These are phyloP conservation scores for Oreonectes daqikongensis DNA, from an alignment of 2,797 vertebrate species.

Conservation along the genomic window DNA sequence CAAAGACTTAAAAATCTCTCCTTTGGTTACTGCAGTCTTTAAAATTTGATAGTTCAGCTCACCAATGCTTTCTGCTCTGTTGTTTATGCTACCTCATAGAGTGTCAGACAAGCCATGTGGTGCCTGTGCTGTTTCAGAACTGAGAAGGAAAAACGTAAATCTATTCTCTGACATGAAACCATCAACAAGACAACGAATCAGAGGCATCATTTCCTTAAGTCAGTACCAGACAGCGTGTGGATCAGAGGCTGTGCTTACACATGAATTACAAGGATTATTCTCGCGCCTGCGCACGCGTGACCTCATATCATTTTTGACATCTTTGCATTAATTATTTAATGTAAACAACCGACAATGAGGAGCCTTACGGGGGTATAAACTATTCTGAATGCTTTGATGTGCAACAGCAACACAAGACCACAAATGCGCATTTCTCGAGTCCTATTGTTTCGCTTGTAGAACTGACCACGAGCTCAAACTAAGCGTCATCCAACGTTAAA, in stretches of 20 bases:
- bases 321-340: slow-evolving; percentile 6
- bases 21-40: too few species aligned
- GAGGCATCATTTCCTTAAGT: neutral
- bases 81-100: neutral
- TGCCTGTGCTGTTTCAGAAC: neutral
- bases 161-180: too few species aligned
- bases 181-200: neutral
- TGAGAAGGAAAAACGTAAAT: neutral
- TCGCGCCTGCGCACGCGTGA: slow-evolving; percentile 58
- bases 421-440: neutral
- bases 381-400: neutral
- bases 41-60: too few species aligned
- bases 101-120: neutral
- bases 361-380: neutral
- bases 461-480: neutral
- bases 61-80: too few species aligned
- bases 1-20: too few species aligned
- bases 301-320: slow-evolving; percentile 43
- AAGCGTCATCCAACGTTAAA: neutral
- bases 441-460: neutral
- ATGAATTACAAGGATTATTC: slow-evolving; percentile 72
- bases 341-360: slow-evolving; percentile 9
- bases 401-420: neutral
- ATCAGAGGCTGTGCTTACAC: slow-evolving; percentile 59
- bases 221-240: neutral